Conservation (phyloP, 2,113 vertebrate species). For the Sturnira hondurensis region DNA sequence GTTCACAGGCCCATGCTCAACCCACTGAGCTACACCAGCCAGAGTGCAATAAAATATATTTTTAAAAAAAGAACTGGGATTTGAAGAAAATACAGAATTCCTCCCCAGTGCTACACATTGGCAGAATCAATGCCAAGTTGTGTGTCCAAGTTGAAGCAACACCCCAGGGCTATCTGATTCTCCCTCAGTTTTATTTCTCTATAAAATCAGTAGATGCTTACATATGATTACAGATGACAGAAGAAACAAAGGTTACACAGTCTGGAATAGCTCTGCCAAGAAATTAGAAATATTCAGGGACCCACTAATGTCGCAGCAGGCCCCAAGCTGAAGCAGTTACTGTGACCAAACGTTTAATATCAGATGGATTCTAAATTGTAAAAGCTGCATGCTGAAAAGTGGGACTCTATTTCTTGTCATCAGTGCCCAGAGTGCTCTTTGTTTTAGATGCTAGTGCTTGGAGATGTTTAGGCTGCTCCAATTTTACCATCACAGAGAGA, state of each 20-base stretch:
- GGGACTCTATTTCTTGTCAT: background rate
- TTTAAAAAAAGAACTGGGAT: background rate
- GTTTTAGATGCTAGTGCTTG: background rate
- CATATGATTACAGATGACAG: background rate
- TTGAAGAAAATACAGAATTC: conserved; percentile 11
- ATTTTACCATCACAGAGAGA: background rate
- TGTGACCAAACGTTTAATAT: background rate
- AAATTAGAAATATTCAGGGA: background rate
- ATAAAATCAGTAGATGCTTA: background rate
- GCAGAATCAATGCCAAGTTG: background rate
- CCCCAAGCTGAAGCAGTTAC: background rate
- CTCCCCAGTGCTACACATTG: background rate
- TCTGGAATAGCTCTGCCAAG: background rate
- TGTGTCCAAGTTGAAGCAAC: background rate
- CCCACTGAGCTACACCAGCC: too few relatives aligned
- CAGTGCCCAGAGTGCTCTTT: background rate
- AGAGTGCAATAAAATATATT: too few relatives aligned
- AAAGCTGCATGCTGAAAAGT: background rate
- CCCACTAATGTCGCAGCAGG: background rate
- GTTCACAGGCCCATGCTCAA: too few relatives aligned
- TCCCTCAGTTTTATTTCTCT: background rate
- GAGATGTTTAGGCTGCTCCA: background rate
- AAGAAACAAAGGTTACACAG: background rate
- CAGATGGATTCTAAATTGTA: background rate
- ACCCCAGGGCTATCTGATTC: background rate